Percentiles rank a stretch among this genome's conserved stretches.
Conservation (phyloP, 1,140 invertebrate species). For the Aphelenchoides fujianensis region DNA sequence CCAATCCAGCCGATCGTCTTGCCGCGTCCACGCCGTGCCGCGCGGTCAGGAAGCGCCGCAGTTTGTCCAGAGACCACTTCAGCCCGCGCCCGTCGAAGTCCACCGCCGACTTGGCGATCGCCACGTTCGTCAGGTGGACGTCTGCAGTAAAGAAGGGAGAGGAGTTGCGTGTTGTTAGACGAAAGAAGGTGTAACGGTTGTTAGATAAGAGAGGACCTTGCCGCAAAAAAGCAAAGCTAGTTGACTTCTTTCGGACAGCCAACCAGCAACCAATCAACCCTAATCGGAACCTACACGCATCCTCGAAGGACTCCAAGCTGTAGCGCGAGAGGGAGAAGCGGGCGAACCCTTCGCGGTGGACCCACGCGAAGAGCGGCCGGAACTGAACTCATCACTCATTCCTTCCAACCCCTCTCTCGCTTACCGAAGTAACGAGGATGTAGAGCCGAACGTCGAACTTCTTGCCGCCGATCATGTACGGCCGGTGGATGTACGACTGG, state of each 20-base stretch:
- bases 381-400: conserved; percentile 59
- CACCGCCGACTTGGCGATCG: conserved; percentile 66
- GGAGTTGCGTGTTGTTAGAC: no score
- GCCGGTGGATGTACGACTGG: conserved; percentile 60
- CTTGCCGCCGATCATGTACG: conserved; percentile 67
- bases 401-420: not conserved
- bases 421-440: conserved; percentile 65
- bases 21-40: conserved; percentile 64
- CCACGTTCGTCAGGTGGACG: conserved; percentile 67
- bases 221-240: no score
- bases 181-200: no score
- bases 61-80: conserved; percentile 65
- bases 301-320: no score
- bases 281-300: conserved; percentile 21
- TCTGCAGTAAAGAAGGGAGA: no score
- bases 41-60: conserved; percentile 64
- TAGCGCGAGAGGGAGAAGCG: conserved; percentile 1
- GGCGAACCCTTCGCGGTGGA: conserved; percentile 62
- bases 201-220: no score
- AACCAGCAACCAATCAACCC: no score
- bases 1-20: conserved; percentile 24
- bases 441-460: conserved; percentile 67
- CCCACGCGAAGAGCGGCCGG: conserved; percentile 65
- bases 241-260: no score
- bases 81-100: conserved; percentile 67